These are phyloP conservation scores for Meteorus sp. DNA, from an alignment of 1,140 invertebrate genomes.

Conservation along the genomic window DNA sequence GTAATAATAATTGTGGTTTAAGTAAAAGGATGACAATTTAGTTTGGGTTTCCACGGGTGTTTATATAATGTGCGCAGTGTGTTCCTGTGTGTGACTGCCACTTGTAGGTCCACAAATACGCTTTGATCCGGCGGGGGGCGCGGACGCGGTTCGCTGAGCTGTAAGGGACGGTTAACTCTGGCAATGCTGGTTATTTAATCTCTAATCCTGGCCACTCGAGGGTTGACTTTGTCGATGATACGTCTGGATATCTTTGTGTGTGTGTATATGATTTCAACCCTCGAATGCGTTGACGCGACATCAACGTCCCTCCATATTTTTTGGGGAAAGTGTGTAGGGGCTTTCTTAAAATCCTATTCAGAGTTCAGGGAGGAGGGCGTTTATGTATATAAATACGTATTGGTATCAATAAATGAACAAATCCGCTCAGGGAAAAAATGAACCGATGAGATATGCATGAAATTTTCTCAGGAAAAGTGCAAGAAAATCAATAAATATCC, in stretches of 20 bases:
- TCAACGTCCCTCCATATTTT: not conserved
- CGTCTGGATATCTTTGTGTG: not conserved
- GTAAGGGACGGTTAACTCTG: constrained; percentile 37
- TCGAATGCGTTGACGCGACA: not conserved
- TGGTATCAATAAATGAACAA: too few relatives aligned
- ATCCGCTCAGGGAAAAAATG: too few relatives aligned
- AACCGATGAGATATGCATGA: too few relatives aligned
- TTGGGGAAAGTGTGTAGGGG: too few relatives aligned
- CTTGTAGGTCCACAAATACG: not conserved
- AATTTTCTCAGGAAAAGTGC: too few relatives aligned
- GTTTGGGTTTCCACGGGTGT: not conserved
- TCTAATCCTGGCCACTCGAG: constrained; percentile 56
- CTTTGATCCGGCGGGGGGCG: not conserved
- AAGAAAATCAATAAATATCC: too few relatives aligned
- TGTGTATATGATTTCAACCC: not conserved
- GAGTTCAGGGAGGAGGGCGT: too few relatives aligned
- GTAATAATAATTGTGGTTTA: too few relatives aligned
- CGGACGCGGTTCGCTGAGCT: not conserved
- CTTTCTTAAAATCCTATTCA: too few relatives aligned
- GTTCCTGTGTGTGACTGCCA: not conserved
- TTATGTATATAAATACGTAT: too few relatives aligned
- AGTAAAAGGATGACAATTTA: not conserved
- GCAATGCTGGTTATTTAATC: constrained; percentile 58
- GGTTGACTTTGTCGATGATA: constrained; percentile 52
- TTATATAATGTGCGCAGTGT: not conserved